These are phyloP conservation scores for Diplodus puntazzo DNA, from an alignment of 2,797 vertebrate species.

Conservation along the genomic window DNA sequence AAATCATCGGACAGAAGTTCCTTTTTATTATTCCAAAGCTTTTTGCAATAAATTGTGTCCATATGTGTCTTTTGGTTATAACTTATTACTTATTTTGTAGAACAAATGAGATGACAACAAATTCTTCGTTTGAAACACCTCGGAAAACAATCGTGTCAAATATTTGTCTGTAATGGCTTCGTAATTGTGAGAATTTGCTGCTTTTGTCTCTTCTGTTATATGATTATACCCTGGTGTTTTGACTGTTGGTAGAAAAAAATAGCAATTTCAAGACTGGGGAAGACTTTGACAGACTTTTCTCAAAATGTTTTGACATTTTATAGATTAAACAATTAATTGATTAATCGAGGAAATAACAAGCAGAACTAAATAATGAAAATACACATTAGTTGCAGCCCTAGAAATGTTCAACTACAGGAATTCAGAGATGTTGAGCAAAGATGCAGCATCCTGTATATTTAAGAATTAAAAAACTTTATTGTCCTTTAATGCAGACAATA, in stretches of 20 bases:
- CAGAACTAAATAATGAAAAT: not conserved
- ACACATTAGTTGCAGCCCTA: not conserved
- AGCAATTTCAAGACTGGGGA: not conserved
- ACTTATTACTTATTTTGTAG: too few species aligned
- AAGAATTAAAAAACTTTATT: too few species aligned
- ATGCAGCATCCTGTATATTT: too few species aligned
- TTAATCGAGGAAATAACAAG: not conserved
- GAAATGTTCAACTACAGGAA: slow-evolving; percentile 2
- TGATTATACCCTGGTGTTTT: not conserved
- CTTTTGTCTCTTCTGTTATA: not conserved
- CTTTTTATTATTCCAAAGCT: too few species aligned
- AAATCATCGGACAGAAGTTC: not conserved
- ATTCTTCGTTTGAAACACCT: not conserved
- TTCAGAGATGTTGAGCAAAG: not conserved
- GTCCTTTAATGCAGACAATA: too few species aligned
- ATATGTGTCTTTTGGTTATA: too few species aligned
- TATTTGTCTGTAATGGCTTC: not conserved
- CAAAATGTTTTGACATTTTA: not conserved
- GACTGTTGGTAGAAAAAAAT: not conserved
- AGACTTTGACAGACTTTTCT: too few species aligned
- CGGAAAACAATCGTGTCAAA: not conserved
- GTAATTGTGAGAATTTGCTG: not conserved
- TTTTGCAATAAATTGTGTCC: too few species aligned
- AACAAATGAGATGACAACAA: too few species aligned
- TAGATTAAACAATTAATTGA: not conserved